Conservation (phyloP, 2,113 vertebrate genomes). For the Pseudois nayaur region DNA sequence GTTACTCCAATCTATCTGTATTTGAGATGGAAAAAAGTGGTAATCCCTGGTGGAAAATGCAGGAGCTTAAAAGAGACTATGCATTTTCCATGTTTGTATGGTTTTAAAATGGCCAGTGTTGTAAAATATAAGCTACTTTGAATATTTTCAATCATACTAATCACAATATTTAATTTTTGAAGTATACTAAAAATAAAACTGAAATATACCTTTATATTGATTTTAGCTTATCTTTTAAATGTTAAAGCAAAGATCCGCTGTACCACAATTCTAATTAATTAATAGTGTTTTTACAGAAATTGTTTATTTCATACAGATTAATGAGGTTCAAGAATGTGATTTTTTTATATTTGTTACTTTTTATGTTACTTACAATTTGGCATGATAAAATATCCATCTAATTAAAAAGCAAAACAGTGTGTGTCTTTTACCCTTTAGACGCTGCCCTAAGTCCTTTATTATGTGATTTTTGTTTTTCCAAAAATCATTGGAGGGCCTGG, state of each 20-base stretch:
- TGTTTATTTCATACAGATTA: background rate
- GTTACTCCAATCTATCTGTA: background rate
- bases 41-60: background rate
- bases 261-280: background rate
- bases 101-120: background rate
- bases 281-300: background rate
- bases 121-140: background rate
- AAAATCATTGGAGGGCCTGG: background rate
- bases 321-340: background rate
- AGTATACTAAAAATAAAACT: background rate
- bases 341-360: background rate
- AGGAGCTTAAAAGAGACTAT: background rate
- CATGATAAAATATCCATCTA: background rate
- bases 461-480: background rate
- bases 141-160: background rate
- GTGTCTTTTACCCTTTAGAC: background rate
- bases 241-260: background rate
- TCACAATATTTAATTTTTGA: background rate
- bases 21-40: background rate
- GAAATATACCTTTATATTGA: background rate
- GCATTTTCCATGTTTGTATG: background rate
- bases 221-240: constrained; percentile 12
- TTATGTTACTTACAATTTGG: background rate
- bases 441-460: background rate
- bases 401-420: background rate